Evolutionary conservation across 2,888 invertebrate genomes (phyloP).

Genomic region (Chrysina gloriosa): DNA sequence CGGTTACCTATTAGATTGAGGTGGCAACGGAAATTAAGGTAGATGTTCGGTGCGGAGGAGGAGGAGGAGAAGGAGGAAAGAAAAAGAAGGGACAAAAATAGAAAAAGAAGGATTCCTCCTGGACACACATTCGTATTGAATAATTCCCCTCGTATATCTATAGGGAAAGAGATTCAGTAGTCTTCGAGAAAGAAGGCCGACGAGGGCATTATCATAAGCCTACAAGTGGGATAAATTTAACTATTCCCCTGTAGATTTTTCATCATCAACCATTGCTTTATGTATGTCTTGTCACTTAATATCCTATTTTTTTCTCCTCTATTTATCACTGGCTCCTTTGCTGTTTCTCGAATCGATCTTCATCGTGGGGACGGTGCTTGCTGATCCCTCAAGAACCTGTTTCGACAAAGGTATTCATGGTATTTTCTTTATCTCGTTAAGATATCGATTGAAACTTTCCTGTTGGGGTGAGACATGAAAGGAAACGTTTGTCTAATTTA

Average conservation of each 20-base stretch:
- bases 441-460: not conserved
- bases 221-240: constrained; percentile 42
- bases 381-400: not conserved
- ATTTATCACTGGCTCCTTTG: constrained; percentile 38
- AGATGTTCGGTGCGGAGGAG: not conserved
- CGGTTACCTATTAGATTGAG: constrained; percentile 46
- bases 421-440: constrained; percentile 27
- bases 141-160: constrained; percentile 30
- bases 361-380: not conserved
- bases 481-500: too few relatives aligned
- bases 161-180: constrained; percentile 2
- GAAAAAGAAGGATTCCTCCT: constrained; percentile 10
- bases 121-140: constrained; percentile 30
- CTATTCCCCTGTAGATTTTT: constrained; percentile 41
- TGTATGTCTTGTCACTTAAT: constrained; percentile 50
- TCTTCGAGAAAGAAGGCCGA: constrained; percentile 7
- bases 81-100: not conserved
- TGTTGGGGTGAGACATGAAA: not conserved
- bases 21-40: constrained; percentile 9
- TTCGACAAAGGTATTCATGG: constrained; percentile 13
- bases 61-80: not conserved
- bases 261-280: constrained; percentile 51
- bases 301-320: constrained; percentile 45
- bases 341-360: constrained; percentile 4
- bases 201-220: constrained; percentile 39